A percentile compares a stretch with the other conserved stretches of the same genome.
phyloP scores from a whole-genome alignment of 2,113 vertebrate species.

The Lota lota region DNA sequence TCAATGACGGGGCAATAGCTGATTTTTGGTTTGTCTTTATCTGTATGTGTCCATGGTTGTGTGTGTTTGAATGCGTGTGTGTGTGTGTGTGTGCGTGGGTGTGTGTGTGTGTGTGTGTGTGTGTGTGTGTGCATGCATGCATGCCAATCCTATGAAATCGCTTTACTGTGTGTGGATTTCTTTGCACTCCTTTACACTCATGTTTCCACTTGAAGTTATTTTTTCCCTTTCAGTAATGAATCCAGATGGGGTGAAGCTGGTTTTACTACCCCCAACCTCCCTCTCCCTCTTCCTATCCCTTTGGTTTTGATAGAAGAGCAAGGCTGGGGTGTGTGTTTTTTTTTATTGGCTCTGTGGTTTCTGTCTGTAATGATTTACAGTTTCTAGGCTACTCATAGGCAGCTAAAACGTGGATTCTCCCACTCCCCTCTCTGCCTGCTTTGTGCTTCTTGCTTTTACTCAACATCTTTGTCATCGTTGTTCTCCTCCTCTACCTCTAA shows the following conservation, averaged over 20 bases:
- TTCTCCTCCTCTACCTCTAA: neutral
- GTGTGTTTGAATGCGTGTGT: no score
- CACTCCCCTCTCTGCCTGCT: slow-evolving; percentile 8
- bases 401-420: slow-evolving; percentile 1
- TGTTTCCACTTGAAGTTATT: slow-evolving; percentile 60
- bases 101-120: no score
- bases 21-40: no score
- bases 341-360: slow-evolving; percentile 70
- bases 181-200: slow-evolving; percentile 12
- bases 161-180: slow-evolving; percentile 27
- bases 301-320: slow-evolving; percentile 63
- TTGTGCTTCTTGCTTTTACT: slow-evolving; percentile 3
- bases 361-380: slow-evolving; percentile 70
- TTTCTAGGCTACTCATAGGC: slow-evolving; percentile 34
- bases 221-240: slow-evolving; percentile 66
- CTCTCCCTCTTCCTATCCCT: slow-evolving; percentile 23
- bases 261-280: slow-evolving; percentile 51
- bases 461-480: neutral
- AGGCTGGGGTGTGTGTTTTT: slow-evolving; percentile 39
- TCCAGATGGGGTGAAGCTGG: slow-evolving; percentile 75
- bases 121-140: no score
- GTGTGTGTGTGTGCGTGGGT: no score
- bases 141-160: slow-evolving; percentile 1
- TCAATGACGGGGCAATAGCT: no score
- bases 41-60: no score